Evolutionary conservation across 2,888 invertebrate genomes (phyloP), one percentile per base, ranked within the genome.

Genomic region (Amiota minor): DNA sequence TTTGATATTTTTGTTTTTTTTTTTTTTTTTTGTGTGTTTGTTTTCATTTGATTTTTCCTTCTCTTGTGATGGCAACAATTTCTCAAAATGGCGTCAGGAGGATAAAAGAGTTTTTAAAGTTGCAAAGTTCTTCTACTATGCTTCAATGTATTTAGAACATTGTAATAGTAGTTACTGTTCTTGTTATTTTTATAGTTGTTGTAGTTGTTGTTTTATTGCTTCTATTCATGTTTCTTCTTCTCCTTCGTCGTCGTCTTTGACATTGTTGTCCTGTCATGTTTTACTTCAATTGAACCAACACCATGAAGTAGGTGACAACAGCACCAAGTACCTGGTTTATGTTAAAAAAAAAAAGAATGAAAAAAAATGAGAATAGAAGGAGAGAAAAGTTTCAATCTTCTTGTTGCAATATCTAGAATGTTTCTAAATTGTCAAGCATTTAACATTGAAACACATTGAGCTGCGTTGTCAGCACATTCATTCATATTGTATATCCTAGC

Each of bases 301-400:
- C 96, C 96, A 96, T 96, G 92, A 96, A 96, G 90, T 96, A 96
- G 46, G 96, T 96, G 0, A 96, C 96, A 6, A 95, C 95, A 55
- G 96, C 96, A 77, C 96, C 96, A 53, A 96, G 92, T 12, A 96
- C 96, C 96, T 96, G 76, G 80, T 9, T 35, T 18, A n/a, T 20
- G 49, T 47, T 35, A 35, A 35, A 35, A 35, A 8, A 35, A 35
- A 35, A 65, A 16, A 16, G n/a, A n/a, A 62, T 50, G 35, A 50
- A 18, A 50, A 53, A 20, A 46, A 20, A 20, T 8, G n/a, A 16
- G 16, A 18, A 20, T 20, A 65, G 47, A 65, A 16, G 49, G 35
- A 35, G 35, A 45, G 46, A 35, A 23, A 20, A 46, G 20, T 50
- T 68, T 14, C 53, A 35, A 46, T 35, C 35, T 35, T 35, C 35